Conservation (phyloP, 2,888 invertebrate genomes). For the Melikaiella ostensackeni region DNA sequence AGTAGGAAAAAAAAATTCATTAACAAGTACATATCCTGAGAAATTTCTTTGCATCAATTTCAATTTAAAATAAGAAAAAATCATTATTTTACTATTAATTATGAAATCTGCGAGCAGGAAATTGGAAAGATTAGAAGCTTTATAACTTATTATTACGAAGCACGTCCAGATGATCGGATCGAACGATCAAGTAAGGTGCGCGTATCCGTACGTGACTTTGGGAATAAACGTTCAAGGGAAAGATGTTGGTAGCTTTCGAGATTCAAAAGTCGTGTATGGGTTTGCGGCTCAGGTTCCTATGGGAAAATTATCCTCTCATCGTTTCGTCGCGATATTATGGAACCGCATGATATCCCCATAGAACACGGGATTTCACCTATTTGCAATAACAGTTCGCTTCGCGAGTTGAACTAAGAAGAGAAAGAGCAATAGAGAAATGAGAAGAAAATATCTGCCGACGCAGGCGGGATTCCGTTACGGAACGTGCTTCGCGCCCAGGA, state of each 20-base stretch:
- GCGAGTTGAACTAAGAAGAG: constrained; percentile 47
- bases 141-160: constrained; percentile 26
- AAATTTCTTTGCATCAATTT: too few species aligned
- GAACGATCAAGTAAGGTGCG: constrained; percentile 53
- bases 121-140: neutral
- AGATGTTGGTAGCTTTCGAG: constrained; percentile 55
- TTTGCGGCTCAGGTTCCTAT: constrained; percentile 61
- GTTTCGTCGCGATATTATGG: constrained; percentile 58
- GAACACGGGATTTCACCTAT: constrained; percentile 65
- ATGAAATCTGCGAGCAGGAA: neutral
- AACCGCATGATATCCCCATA: constrained; percentile 66
- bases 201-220: constrained; percentile 64
- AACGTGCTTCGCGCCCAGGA: constrained; percentile 67
- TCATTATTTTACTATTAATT: neutral
- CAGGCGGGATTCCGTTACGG: constrained; percentile 61
- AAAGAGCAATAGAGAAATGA: constrained; percentile 37
- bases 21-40: too few species aligned
- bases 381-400: constrained; percentile 66
- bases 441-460: constrained; percentile 62
- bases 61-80: neutral
- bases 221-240: constrained; percentile 61
- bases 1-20: too few species aligned
- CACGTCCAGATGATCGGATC: constrained; percentile 45
- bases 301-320: constrained; percentile 69
- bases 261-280: constrained; percentile 64